A percentile compares a stretch with the other conserved stretches of the same genome.
Evolutionary conservation across 2,888 invertebrate species (phyloP).

Genomic region (Erannis defoliaria): DNA sequence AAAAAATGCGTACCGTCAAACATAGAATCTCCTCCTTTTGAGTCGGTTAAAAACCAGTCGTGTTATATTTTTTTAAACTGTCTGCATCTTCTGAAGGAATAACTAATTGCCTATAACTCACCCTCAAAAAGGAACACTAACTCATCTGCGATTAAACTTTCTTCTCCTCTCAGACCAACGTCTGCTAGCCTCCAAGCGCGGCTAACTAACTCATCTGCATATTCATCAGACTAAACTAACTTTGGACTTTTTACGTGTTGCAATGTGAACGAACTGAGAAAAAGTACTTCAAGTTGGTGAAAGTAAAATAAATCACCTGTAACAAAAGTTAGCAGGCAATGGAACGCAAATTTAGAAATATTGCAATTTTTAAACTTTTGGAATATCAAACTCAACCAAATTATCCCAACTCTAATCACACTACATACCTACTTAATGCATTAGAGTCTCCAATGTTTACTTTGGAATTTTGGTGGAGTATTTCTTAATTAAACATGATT

Average conservation of each 20-base stretch:
- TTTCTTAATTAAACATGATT: conserved; percentile 37
- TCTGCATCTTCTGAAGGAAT: conserved; percentile 13
- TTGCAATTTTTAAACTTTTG: neutral
- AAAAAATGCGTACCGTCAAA: too few species aligned
- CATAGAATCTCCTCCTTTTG: too few species aligned
- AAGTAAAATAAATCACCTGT: too few species aligned
- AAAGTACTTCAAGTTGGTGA: too few species aligned
- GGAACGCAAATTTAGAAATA: too few species aligned
- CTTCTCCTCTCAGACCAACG: conserved; percentile 9
- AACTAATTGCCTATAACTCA: conserved; percentile 20
- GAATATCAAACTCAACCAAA: neutral
- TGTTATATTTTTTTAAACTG: too few species aligned
- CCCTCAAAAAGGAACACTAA: conserved; percentile 14
- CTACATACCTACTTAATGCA: neutral
- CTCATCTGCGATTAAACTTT: conserved; percentile 23
- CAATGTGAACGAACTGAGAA: neutral
- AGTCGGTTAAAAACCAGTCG: too few species aligned
- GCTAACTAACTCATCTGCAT: conserved; percentile 22
- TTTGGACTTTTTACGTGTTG: conserved; percentile 1
- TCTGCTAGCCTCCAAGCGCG: conserved; percentile 2
- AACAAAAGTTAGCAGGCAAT: neutral
- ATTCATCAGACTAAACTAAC: conserved; percentile 21
- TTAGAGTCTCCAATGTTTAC: conserved; percentile 7
- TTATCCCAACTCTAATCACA: neutral
- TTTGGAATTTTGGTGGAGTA: conserved; percentile 24